Percentiles rank a stretch among this genome's conserved stretches.
Evolutionary conservation across 2,888 invertebrate genomes (phyloP).

Genomic region (Incurvaria masculella): DNA sequence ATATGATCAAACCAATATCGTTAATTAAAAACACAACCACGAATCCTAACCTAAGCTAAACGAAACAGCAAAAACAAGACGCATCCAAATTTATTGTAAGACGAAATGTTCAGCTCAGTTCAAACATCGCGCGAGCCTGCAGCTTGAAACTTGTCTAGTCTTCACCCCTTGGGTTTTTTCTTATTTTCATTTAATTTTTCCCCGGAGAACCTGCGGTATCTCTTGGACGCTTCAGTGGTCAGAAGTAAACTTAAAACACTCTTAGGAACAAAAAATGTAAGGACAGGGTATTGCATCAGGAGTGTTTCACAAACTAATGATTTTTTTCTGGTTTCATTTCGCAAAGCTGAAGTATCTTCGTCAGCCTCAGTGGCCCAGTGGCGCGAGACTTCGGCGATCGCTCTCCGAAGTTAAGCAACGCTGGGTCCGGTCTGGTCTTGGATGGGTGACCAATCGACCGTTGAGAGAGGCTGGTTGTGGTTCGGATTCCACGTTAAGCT

Average conservation of each 20-base stretch:
- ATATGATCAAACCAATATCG: too few relatives aligned
- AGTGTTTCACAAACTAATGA: too few relatives aligned
- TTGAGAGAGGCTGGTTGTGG: too few relatives aligned
- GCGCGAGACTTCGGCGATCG: too few relatives aligned
- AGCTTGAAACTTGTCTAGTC: constrained; percentile 18
- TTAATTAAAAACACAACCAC: neutral
- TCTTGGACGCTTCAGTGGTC: constrained; percentile 57
- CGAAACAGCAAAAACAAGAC: constrained; percentile 4
- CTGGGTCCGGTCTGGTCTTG: too few relatives aligned
- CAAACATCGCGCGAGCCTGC: constrained; percentile 15
- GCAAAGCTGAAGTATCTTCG: too few relatives aligned
- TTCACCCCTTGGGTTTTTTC: constrained; percentile 11
- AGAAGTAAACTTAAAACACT: constrained; percentile 56
- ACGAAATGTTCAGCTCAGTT: constrained; percentile 15
- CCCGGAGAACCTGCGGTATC: constrained; percentile 41
- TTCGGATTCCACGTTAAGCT: too few relatives aligned
- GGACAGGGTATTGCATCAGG: too few relatives aligned
- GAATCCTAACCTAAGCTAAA: neutral
- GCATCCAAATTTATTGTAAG: constrained; percentile 10
- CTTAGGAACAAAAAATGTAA: constrained; percentile 26
- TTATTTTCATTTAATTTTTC: constrained; percentile 48
- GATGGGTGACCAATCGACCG: too few relatives aligned
- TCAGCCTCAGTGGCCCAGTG: too few relatives aligned
- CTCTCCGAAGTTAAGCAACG: too few relatives aligned
- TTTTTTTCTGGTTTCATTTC: too few relatives aligned